Evolutionary conservation across 1,140 invertebrate genomes (phyloP).

Genomic region (Periplaneta americana): DNA sequence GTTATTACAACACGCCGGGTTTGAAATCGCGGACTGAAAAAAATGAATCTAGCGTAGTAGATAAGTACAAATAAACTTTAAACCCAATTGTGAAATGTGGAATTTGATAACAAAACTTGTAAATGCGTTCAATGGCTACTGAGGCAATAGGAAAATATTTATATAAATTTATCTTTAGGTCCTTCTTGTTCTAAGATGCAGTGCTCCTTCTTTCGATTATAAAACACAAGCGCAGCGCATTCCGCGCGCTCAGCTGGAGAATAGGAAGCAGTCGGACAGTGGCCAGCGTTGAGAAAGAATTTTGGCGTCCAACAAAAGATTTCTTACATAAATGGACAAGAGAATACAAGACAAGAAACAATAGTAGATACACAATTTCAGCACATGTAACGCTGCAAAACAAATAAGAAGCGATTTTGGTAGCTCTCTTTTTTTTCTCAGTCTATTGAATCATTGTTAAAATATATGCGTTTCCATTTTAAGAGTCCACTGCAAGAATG

Average conservation of each 20-base stretch:
- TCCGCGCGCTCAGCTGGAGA: neutral
- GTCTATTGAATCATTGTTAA: no score
- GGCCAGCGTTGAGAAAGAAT: neutral
- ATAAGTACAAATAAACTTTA: no score
- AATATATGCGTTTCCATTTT: no score
- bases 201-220: neutral
- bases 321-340: neutral
- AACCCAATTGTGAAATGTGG: no score
- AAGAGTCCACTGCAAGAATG: no score
- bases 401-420: neutral
- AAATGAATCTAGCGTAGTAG: no score
- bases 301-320: neutral
- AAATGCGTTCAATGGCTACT: no score
- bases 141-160: no score
- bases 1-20: no score
- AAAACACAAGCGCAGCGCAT: neutral
- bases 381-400: neutral
- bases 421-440: no score
- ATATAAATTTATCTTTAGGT: neutral
- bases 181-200: neutral
- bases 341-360: neutral
- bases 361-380: neutral
- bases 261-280: neutral
- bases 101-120: no score
- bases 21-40: no score